Conservation (phyloP, 2,888 invertebrate species). For the Morpho deidamia region DNA sequence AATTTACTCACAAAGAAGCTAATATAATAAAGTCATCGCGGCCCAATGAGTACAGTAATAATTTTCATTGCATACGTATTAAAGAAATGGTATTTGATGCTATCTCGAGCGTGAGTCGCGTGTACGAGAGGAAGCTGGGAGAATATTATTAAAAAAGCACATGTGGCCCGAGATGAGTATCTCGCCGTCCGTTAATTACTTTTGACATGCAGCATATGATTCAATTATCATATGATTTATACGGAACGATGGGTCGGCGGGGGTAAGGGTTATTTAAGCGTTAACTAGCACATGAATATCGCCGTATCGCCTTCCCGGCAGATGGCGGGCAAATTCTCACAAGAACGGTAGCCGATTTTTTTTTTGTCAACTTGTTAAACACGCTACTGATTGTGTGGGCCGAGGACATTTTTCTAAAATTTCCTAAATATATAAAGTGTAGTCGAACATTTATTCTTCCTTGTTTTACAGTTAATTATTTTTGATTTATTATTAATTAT, state of each 20-base stretch:
- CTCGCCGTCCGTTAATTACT: slow-evolving; percentile 75
- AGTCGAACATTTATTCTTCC: too few relatives aligned
- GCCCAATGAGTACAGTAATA: slow-evolving; percentile 44
- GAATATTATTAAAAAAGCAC: slow-evolving; percentile 74
- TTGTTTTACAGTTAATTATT: too few relatives aligned
- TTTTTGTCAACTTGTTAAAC: slow-evolving; percentile 42
- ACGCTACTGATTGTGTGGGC: slow-evolving; percentile 62
- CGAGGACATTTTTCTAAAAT: not conserved
- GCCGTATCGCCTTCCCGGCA: slow-evolving; percentile 57
- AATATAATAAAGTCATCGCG: slow-evolving; percentile 66
- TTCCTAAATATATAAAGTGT: too few relatives aligned
- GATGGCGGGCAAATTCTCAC: slow-evolving; percentile 61
- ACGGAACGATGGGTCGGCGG: slow-evolving; percentile 52
- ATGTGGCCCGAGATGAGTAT: slow-evolving; percentile 74
- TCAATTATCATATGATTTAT: slow-evolving; percentile 78
- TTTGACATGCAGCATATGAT: slow-evolving; percentile 78
- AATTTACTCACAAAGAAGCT: slow-evolving; percentile 73
- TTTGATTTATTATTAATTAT: too few relatives aligned
- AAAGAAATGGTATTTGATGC: slow-evolving; percentile 69
- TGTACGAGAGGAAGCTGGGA: slow-evolving; percentile 63
- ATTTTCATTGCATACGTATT: slow-evolving; percentile 63
- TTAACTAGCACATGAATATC: slow-evolving; percentile 67
- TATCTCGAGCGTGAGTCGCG: slow-evolving; percentile 70
- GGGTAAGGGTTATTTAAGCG: slow-evolving; percentile 60
- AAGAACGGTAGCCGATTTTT: slow-evolving; percentile 48